Evolutionary conservation across 2,888 invertebrate species (phyloP).

Genomic region (Syrphus vitripennis): DNA sequence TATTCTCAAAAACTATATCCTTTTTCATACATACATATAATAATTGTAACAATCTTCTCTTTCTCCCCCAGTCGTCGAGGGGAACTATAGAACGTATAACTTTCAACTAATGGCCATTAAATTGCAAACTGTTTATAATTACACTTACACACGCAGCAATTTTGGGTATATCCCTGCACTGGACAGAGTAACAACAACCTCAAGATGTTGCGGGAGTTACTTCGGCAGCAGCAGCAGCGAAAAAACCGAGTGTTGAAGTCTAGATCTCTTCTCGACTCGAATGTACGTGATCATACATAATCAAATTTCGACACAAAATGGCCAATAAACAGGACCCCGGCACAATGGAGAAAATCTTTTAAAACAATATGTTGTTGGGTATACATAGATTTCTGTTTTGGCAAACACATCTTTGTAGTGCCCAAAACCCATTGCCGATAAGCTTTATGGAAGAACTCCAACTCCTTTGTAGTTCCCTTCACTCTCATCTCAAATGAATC

Average conservation of each 20-base stretch:
- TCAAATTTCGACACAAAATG: constrained; percentile 68
- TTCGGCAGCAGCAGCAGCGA: constrained; percentile 10
- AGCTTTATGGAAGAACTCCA: neutral
- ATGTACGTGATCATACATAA: constrained; percentile 73
- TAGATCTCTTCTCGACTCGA: constrained; percentile 28
- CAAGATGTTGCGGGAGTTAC: constrained; percentile 61
- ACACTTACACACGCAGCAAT: constrained; percentile 58
- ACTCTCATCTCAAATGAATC: constrained; percentile 3
- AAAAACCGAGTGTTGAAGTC: constrained; percentile 20
- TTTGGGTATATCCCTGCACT: neutral
- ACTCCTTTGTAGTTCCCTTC: neutral
- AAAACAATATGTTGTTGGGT: constrained; percentile 61
- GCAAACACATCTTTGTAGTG: constrained; percentile 42
- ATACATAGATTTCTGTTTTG: constrained; percentile 43
- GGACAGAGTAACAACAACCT: constrained; percentile 31
- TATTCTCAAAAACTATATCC: constrained; percentile 52
- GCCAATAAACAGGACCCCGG: constrained; percentile 38
- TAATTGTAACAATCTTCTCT: neutral
- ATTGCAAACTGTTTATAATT: constrained; percentile 66
- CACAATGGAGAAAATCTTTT: constrained; percentile 39
- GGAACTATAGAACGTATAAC: neutral
- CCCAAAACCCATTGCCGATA: neutral
- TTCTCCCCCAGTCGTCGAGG: neutral
- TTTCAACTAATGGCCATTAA: constrained; percentile 69
- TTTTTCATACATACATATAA: neutral